phyloP scores from a whole-genome alignment of 2,888 invertebrate genomes.

The Meloe dianella region DNA sequence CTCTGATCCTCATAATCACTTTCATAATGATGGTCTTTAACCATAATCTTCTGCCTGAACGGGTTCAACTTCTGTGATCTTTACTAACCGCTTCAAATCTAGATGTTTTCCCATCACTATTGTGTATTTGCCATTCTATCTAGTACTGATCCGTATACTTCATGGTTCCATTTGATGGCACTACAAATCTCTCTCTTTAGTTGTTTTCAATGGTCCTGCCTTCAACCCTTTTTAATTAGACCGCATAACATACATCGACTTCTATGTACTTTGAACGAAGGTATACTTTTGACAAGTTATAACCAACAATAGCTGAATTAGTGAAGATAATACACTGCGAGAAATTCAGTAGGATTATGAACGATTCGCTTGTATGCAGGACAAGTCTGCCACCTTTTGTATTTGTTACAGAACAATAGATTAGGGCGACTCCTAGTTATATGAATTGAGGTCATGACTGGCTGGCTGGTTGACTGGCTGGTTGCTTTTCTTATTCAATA shows the following conservation, averaged over 20 bases:
- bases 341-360: constrained; percentile 43
- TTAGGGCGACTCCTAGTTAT: constrained; percentile 37
- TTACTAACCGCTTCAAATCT: no score
- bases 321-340: constrained; percentile 41
- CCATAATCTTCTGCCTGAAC: no score
- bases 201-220: neutral
- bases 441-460: constrained; percentile 40
- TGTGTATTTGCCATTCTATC: no score
- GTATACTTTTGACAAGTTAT: constrained; percentile 37
- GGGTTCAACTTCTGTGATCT: no score
- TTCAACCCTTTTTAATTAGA: neutral
- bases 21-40: neutral
- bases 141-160: no score
- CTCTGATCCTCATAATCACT: neutral
- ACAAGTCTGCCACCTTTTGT: constrained; percentile 49
- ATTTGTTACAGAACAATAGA: constrained; percentile 45
- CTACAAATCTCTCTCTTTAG: neutral
- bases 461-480: constrained; percentile 4
- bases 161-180: no score
- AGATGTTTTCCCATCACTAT: no score
- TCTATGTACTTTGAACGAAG: neutral
- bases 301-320: constrained; percentile 43
- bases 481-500: neutral
- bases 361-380: constrained; percentile 49
- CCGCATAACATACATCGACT: neutral